Evolutionary conservation across 2,113 vertebrate species (phyloP).

Genomic region (Phyllostomus hastatus): DNA sequence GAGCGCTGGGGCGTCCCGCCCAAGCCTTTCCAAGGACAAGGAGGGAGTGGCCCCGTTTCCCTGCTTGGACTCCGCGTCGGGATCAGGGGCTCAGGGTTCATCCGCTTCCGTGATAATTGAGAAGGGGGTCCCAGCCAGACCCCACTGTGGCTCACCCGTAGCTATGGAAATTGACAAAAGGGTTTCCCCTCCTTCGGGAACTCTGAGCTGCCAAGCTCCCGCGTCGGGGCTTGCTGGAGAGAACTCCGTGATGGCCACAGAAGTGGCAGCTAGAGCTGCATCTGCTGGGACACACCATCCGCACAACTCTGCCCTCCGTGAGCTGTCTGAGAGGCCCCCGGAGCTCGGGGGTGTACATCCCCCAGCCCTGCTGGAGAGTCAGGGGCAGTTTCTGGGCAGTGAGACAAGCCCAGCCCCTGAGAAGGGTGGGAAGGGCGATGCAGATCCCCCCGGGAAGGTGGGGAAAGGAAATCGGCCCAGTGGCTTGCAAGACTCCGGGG

Average conservation of each 20-base stretch:
- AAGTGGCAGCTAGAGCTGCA: not conserved
- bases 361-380: not conserved
- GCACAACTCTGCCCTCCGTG: not conserved
- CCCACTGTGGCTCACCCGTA: not conserved
- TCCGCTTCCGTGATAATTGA: not conserved
- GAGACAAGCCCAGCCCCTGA: not conserved
- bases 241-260: not conserved
- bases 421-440: accelerated
- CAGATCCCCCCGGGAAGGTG: not conserved
- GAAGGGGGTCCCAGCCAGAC: not conserved
- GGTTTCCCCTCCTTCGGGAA: not conserved
- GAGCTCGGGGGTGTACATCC: not conserved
- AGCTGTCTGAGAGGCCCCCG: not conserved
- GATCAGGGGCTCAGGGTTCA: not conserved
- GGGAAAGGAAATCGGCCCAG: not conserved
- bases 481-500: not conserved
- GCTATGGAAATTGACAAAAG: constrained; percentile 21
- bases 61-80: accelerated
- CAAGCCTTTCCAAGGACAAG: not conserved
- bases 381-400: not conserved
- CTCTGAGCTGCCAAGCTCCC: not conserved
- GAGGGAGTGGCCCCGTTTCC: not conserved
- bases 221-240: not conserved
- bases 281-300: not conserved
- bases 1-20: not conserved